These are phyloP conservation scores for Diceros bicornis DNA, from an alignment of 2,797 vertebrate species.

Conservation along the genomic window DNA sequence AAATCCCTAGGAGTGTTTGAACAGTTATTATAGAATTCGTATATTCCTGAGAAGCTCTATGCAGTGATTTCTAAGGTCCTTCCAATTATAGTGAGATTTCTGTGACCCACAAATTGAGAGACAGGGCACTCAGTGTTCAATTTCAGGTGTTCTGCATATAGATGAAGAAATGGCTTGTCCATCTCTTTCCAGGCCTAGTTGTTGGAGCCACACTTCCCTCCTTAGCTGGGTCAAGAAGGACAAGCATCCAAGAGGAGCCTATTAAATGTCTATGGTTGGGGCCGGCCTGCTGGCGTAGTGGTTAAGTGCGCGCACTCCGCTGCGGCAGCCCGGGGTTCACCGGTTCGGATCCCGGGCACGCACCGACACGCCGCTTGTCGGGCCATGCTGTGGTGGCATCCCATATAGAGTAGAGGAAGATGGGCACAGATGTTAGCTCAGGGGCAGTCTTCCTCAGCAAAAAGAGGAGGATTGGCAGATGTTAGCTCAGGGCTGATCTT, in stretches of 20 bases:
- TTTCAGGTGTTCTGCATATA: not conserved
- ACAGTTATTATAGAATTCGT: slow-evolving; percentile 39
- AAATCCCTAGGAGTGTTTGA: not conserved
- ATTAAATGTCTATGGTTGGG: not conserved
- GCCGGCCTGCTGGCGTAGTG: too few relatives aligned
- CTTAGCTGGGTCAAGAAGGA: slow-evolving; percentile 33
- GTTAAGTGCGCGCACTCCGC: too few relatives aligned
- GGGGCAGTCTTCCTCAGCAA: too few relatives aligned
- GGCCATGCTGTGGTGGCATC: too few relatives aligned
- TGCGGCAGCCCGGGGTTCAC: too few relatives aligned
- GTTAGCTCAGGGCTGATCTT: too few relatives aligned
- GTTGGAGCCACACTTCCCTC: slow-evolving; percentile 12
- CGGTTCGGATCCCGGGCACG: too few relatives aligned
- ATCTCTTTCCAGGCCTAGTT: not conserved
- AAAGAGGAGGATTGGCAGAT: too few relatives aligned
- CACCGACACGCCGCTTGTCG: too few relatives aligned
- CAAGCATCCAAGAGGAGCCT: slow-evolving; percentile 1
- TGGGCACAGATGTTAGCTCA: too few relatives aligned
- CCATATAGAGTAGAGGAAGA: too few relatives aligned
- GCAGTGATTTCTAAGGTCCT: not conserved
- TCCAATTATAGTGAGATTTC: slow-evolving; percentile 49
- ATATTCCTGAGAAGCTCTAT: not conserved
- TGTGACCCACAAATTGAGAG: not conserved
- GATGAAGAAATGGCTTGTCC: not conserved
- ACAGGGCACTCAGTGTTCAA: not conserved